Conservation (phyloP, 92 coral and sea anemone species). For the Porites divaricata region DNA sequence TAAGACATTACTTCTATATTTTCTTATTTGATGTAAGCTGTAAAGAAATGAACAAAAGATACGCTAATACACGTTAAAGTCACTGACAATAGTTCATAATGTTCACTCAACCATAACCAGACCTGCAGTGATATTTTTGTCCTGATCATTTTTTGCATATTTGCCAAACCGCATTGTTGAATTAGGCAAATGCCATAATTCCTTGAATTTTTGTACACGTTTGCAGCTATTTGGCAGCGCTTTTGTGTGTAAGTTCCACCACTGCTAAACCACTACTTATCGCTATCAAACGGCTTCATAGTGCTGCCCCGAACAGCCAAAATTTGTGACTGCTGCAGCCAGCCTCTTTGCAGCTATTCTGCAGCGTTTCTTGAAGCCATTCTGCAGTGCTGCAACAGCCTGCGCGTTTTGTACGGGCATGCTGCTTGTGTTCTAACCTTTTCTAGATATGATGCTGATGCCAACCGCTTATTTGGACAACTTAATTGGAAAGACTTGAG, state of each 20-base stretch:
- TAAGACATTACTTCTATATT: neutral
- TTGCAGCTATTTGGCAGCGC: slow-evolving; percentile 18
- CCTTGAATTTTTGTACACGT: slow-evolving; percentile 5
- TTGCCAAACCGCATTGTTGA: neutral
- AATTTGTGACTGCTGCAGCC: too few relatives aligned
- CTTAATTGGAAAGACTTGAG: too few relatives aligned
- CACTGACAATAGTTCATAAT: neutral
- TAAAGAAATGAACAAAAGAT: neutral
- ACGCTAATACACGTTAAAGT: neutral
- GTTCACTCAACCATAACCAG: neutral
- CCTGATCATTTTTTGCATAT: neutral
- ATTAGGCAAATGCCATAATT: neutral
- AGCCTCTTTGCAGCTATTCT: too few relatives aligned
- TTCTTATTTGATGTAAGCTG: neutral
- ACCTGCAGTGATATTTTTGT: neutral
- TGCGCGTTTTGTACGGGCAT: too few relatives aligned
- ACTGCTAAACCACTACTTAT: slow-evolving; percentile 16
- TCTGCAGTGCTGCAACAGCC: too few relatives aligned
- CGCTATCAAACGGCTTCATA: neutral
- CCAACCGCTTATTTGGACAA: too few relatives aligned
- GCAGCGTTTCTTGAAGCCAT: too few relatives aligned
- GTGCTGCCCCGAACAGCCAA: too few relatives aligned
- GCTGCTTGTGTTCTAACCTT: too few relatives aligned
- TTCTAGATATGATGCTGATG: too few relatives aligned
- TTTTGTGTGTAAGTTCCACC: neutral